These are phyloP conservation scores for Cnemophilus loriae DNA, from an alignment of 2,113 vertebrate species.

Conservation along the genomic window DNA sequence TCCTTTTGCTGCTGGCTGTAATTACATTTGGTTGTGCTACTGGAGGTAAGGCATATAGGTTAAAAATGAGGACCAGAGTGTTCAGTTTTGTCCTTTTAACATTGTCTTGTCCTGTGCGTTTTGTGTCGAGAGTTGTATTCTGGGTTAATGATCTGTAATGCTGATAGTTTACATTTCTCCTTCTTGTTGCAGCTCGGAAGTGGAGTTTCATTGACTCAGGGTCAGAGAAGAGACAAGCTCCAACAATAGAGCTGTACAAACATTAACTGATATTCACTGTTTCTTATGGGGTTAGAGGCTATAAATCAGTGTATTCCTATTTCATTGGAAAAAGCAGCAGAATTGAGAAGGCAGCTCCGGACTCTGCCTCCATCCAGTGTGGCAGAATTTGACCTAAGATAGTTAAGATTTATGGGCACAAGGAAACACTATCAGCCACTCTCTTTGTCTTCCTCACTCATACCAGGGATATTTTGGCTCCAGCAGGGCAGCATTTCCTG, in stretches of 20 bases:
- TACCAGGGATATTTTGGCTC: background rate
- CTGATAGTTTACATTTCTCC: background rate
- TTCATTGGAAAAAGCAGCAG: background rate
- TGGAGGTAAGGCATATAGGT: constrained; percentile 9
- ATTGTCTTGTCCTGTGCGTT: background rate
- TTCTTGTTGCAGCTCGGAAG: background rate
- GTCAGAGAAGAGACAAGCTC: background rate
- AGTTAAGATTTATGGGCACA: background rate
- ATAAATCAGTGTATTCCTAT: background rate
- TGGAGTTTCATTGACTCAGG: background rate
- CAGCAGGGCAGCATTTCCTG: background rate
- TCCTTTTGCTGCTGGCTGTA: constrained; percentile 66
- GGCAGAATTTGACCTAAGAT: background rate
- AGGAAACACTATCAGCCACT: background rate
- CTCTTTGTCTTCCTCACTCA: background rate
- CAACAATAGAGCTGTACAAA: background rate
- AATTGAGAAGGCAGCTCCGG: background rate
- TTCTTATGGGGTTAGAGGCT: background rate
- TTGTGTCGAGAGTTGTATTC: background rate
- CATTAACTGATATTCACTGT: background rate
- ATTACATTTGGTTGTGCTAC: constrained; percentile 54
- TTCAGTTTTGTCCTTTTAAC: constrained; percentile 6
- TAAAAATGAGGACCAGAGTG: constrained; percentile 1
- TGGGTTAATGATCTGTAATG: background rate
- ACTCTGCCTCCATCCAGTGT: background rate